Percentiles rank a stretch among this genome's conserved stretches.
Conservation (phyloP, 2,797 vertebrate genomes). For the Catostomus latipinnis region DNA sequence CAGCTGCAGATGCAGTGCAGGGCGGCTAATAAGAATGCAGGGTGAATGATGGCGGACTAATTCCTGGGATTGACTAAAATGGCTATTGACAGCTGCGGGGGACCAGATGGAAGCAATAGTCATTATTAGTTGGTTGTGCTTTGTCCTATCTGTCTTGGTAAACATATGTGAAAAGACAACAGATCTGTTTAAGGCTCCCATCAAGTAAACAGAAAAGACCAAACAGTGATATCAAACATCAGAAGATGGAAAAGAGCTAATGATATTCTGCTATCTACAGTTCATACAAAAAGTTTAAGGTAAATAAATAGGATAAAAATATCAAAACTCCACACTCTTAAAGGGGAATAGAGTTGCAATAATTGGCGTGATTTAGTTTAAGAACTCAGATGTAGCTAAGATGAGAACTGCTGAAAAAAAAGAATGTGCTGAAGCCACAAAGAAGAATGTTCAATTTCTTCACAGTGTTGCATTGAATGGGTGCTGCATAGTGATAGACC, state of each 20-base stretch:
- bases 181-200: constrained; percentile 10
- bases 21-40: constrained; percentile 56
- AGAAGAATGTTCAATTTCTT: neutral
- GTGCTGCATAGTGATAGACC: no score
- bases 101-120: constrained; percentile 76
- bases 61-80: constrained; percentile 66
- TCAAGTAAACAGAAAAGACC: constrained; percentile 21
- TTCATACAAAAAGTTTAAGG: constrained; percentile 29
- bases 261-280: neutral
- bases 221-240: constrained; percentile 20
- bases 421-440: neutral
- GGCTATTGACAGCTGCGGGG: constrained; percentile 71
- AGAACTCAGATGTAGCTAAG: neutral
- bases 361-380: no score
- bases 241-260: neutral
- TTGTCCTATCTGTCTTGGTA: constrained; percentile 67
- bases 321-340: constrained; percentile 2
- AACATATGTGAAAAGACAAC: constrained; percentile 65
- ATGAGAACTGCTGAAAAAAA: neutral
- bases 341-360: neutral
- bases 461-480: neutral
- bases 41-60: constrained; percentile 63
- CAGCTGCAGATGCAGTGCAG: constrained; percentile 22
- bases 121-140: constrained; percentile 67
- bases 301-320: constrained; percentile 21